Base-by-base conservation (phyloP, 2,797 vertebrate species). In the Poecilia velifera region DNA sequence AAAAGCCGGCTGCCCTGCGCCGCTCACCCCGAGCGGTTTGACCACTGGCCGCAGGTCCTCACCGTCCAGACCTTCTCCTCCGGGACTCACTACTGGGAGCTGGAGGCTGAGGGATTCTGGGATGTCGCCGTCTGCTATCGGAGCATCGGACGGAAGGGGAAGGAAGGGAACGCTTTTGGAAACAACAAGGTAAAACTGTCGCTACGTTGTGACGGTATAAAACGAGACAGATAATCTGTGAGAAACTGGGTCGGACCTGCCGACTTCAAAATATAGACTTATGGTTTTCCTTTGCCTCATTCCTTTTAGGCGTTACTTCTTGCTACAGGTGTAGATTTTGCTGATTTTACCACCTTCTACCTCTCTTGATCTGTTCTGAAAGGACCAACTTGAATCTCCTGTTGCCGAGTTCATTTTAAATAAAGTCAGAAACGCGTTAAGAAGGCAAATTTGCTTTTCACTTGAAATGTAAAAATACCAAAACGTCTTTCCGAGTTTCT, bases 1-100 rank as follows among this genome's bases (percentile, higher is more conserved):
- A 93, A 90, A 76, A 85, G 1, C 34, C 92, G 93, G 0, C 88
- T 91, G 57, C 89, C 93, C 34, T 91, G 85, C 3, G 62, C 92
- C 0, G 76, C 89, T 51, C 94, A 94, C 77, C 87, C 90, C 0
- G 94, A 95, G 31, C 94, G 95, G 4, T 96, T 96, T 1, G 94
- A 96, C 88, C 95, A 96, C 92, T 96, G 95, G 95, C 92, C 95
- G 0, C 95, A 96, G 84, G 93, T 96, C 72, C 90, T 96, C 73
- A 84, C 93, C 0, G 39, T 75, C 68, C 95, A 96, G 87, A 90
- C 87, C 64, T 87, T 95, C 84, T 91, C 92, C 45, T 90, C 93
- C 6, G 95, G 95, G 59, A 95, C 93, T 7, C 93, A 96, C 84
- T 95, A 95, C 88, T 96, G 95, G 95, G 95, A 96, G 90, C 81